A percentile compares a stretch with the other conserved stretches of the same genome.
These are phyloP conservation scores for Colinus virginianus DNA, from an alignment of 2,113 vertebrate genomes.

Conservation along the genomic window DNA sequence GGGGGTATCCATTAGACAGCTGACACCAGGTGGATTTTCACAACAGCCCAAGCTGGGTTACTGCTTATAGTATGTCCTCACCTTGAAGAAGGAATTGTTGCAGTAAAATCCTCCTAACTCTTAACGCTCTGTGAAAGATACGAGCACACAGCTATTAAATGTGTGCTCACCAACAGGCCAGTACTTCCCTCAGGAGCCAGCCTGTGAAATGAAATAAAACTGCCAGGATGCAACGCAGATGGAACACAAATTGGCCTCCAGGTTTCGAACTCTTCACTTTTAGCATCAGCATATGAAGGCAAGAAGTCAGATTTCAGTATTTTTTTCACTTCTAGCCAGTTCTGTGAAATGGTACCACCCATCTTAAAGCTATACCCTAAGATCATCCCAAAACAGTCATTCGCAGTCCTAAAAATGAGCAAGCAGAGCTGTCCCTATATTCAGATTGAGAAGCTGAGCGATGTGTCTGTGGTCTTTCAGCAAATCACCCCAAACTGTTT, in stretches of 20 bases:
- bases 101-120: not conserved
- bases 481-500: not conserved
- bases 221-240: not conserved
- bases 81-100: constrained; percentile 8
- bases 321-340: not conserved
- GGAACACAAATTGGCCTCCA: not conserved
- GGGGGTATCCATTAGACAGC: not conserved
- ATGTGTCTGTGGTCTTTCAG: not conserved
- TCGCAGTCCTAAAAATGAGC: not conserved
- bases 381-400: not conserved
- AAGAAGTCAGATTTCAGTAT: not conserved
- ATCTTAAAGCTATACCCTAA: not conserved
- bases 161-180: not conserved
- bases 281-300: not conserved
- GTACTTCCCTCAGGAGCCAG: not conserved
- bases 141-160: not conserved
- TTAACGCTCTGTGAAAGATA: not conserved
- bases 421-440: not conserved
- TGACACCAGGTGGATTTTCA: not conserved
- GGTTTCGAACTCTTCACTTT: not conserved
- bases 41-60: not conserved
- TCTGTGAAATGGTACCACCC: not conserved
- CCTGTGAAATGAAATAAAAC: not conserved
- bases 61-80: not conserved
- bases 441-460: not conserved